Percentiles rank a stretch among this genome's conserved stretches.
These are phyloP conservation scores for Macrobrachium nipponense DNA, from an alignment of 1,140 invertebrate genomes.

Conservation along the genomic window DNA sequence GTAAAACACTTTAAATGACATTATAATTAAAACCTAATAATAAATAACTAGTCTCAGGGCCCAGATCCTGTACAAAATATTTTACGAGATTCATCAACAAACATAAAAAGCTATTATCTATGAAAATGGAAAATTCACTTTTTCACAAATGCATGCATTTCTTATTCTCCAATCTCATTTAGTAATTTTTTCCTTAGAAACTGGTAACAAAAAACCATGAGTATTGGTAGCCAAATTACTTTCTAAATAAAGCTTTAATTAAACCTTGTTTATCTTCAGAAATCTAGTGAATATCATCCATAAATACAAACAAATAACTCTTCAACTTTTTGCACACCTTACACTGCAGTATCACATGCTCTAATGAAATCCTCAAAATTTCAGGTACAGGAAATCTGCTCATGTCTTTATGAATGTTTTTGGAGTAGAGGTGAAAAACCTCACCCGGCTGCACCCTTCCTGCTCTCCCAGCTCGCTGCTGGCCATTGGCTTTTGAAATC, in stretches of 20 bases:
- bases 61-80: too few relatives aligned
- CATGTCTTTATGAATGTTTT: slow-evolving; percentile 70
- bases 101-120: too few relatives aligned
- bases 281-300: neutral
- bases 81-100: too few relatives aligned
- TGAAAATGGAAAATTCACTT: too few relatives aligned
- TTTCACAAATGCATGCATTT: too few relatives aligned
- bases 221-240: too few relatives aligned
- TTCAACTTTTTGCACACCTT: slow-evolving; percentile 68
- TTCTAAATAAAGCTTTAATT: neutral
- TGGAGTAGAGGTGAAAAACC: slow-evolving; percentile 81
- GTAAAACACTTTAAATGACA: too few relatives aligned
- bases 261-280: neutral
- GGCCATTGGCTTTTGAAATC: slow-evolving; percentile 75
- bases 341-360: slow-evolving; percentile 75
- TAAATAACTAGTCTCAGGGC: too few relatives aligned
- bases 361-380: slow-evolving; percentile 74
- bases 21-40: too few relatives aligned
- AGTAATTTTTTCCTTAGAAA: too few relatives aligned
- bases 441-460: slow-evolving; percentile 80
- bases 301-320: neutral
- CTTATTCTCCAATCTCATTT: too few relatives aligned
- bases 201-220: too few relatives aligned
- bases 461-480: slow-evolving; percentile 77
- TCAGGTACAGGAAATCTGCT: slow-evolving; percentile 73